Percentiles rank a stretch among this genome's conserved stretches.
These are phyloP conservation scores for Uropsilus gracilis DNA, from an alignment of 2,113 vertebrate species.

Conservation along the genomic window DNA sequence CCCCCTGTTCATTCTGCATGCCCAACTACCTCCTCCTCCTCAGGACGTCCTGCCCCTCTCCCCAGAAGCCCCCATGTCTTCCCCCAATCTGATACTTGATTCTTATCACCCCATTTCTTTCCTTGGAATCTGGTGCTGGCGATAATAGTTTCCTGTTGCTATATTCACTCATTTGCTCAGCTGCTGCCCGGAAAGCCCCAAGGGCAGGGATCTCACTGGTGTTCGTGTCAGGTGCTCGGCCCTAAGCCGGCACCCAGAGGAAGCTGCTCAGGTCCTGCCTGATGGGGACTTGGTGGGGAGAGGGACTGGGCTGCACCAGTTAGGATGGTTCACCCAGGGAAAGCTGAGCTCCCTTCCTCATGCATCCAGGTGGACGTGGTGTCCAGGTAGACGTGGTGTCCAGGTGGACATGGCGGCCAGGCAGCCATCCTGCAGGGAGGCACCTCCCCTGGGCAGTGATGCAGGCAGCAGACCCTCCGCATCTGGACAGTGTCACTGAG, in stretches of 20 bases:
- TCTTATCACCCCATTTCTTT: background rate
- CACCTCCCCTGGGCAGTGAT: background rate
- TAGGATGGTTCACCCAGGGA: background rate
- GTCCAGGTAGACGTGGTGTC: no score
- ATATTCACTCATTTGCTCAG: no score
- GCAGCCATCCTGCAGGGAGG: no score
- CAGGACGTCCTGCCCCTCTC: rapidly evolving
- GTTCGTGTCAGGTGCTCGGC: background rate
- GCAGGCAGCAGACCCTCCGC: no score
- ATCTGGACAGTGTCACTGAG: background rate
- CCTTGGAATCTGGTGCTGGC: background rate
- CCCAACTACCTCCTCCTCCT: background rate
- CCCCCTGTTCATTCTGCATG: background rate
- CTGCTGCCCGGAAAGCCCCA: no score
- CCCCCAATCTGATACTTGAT: background rate
- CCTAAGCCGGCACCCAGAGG: background rate
- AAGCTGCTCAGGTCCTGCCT: background rate
- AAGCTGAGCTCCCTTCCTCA: background rate
- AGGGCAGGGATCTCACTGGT: background rate
- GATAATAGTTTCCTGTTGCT: no score
- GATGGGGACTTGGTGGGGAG: no score
- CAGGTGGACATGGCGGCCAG: background rate
- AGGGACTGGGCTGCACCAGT: background rate
- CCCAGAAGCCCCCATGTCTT: background rate
- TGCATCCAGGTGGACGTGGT: background rate